Conservation (phyloP, 2,888 invertebrate genomes). For the Allygus modestus region DNA sequence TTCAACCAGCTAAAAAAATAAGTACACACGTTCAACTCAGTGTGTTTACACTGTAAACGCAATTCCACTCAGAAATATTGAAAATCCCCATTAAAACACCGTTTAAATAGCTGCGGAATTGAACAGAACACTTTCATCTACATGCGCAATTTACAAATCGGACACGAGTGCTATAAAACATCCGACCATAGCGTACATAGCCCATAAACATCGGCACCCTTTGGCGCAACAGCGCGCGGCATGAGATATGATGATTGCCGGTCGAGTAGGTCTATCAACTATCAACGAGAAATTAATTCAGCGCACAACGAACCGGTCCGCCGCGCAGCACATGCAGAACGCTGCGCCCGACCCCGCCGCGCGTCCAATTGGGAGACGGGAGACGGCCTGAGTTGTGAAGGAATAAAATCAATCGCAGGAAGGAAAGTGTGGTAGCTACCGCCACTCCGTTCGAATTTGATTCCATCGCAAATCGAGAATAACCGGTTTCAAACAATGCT, state of each 20-base stretch:
- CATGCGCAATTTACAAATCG: neutral
- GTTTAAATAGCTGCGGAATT: too few species aligned
- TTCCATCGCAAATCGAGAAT: slow-evolving; percentile 48
- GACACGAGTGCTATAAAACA: neutral
- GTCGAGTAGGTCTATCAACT: slow-evolving; percentile 33
- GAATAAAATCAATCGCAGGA: slow-evolving; percentile 2
- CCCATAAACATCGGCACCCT: slow-evolving; percentile 30
- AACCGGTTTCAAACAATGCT: slow-evolving; percentile 44
- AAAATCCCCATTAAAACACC: too few species aligned
- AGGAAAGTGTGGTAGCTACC: neutral
- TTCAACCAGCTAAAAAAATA: too few species aligned
- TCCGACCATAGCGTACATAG: neutral
- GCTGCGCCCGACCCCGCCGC: neutral
- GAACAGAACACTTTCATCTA: neutral
- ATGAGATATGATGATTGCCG: slow-evolving; percentile 37
- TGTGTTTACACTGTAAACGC: too few species aligned
- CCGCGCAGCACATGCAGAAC: too few species aligned
- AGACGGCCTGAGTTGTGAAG: neutral
- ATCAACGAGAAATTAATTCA: slow-evolving; percentile 43
- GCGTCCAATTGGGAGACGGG: neutral
- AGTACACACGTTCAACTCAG: too few species aligned
- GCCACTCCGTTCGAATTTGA: neutral
- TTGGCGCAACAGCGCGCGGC: neutral
- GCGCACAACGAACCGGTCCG: neutral
- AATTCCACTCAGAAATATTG: too few species aligned